phyloP scores from a whole-genome alignment of 2,888 invertebrate species.

The Onthophagus sagittarius region DNA sequence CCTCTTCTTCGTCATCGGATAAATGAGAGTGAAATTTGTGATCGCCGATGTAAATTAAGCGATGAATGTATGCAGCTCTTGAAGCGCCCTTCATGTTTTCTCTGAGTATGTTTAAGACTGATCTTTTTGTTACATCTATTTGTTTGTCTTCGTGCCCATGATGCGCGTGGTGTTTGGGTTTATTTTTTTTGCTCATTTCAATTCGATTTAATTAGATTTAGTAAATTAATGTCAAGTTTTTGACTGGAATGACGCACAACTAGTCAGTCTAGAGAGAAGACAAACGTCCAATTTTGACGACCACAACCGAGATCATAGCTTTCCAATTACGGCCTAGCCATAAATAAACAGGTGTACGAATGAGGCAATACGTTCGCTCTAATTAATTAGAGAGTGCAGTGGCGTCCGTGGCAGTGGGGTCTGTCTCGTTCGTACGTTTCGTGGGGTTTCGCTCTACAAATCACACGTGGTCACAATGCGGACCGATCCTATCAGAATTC shows the following conservation, averaged over 20 bases:
- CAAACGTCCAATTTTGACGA: background rate
- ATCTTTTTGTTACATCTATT: constrained; percentile 23
- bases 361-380: background rate
- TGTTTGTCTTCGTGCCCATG: constrained; percentile 16
- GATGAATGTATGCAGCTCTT: constrained; percentile 46
- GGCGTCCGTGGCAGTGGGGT: background rate
- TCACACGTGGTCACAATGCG: background rate
- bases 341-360: background rate
- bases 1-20: constrained; percentile 29
- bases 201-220: background rate
- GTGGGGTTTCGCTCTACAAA: background rate
- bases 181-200: background rate
- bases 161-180: background rate
- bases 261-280: background rate
- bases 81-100: constrained; percentile 27
- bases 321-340: background rate
- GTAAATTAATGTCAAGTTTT: too few species aligned
- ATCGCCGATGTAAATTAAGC: constrained; percentile 52
- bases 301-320: background rate
- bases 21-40: constrained; percentile 43
- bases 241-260: too few species aligned
- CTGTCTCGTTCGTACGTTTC: background rate
- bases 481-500: background rate
- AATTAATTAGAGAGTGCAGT: background rate
- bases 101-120: constrained; percentile 26